Conservation (phyloP, 1,140 invertebrate species). For the Drosophila erecta region DNA sequence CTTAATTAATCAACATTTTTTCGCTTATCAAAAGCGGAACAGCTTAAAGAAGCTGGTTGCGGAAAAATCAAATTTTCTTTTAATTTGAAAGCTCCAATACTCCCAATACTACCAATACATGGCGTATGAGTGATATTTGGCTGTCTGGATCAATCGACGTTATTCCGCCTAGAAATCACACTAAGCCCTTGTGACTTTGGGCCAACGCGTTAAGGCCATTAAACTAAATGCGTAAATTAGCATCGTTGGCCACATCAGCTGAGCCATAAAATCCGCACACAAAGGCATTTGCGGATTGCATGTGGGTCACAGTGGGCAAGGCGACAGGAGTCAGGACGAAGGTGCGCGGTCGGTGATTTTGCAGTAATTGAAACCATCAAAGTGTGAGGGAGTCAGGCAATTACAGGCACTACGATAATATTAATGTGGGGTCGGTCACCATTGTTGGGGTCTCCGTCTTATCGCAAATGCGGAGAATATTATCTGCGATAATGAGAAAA, state of each 20-base stretch:
- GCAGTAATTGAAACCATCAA: conserved; percentile 80
- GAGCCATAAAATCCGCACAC: conserved; percentile 68
- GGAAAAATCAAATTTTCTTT: too few relatives aligned
- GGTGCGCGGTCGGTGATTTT: conserved; percentile 52
- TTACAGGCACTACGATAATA: conserved; percentile 49
- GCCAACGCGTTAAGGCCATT: conserved; percentile 3
- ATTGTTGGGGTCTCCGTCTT: conserved; percentile 53
- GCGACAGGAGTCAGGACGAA: conserved; percentile 13
- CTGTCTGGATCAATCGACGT: too few relatives aligned
- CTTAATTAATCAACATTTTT: conserved; percentile 79
- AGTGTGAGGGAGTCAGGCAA: conserved; percentile 32
- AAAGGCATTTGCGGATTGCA: conserved; percentile 43
- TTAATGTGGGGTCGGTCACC: conserved; percentile 55
- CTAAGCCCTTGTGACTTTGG: background rate
- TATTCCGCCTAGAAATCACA: background rate
- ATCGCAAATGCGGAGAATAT: conserved; percentile 78
- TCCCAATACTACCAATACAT: background rate
- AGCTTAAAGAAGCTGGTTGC: background rate
- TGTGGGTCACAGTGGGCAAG: conserved; percentile 39
- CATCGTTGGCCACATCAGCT: conserved; percentile 48
- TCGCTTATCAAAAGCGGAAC: conserved; percentile 42
- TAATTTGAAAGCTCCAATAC: too few relatives aligned
- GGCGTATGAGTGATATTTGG: conserved; percentile 9
- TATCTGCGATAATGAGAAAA: conserved; percentile 80
- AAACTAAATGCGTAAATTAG: conserved; percentile 45